phyloP scores from a whole-genome alignment of 2,888 invertebrate genomes.

The Cecidostiba fungosa region DNA sequence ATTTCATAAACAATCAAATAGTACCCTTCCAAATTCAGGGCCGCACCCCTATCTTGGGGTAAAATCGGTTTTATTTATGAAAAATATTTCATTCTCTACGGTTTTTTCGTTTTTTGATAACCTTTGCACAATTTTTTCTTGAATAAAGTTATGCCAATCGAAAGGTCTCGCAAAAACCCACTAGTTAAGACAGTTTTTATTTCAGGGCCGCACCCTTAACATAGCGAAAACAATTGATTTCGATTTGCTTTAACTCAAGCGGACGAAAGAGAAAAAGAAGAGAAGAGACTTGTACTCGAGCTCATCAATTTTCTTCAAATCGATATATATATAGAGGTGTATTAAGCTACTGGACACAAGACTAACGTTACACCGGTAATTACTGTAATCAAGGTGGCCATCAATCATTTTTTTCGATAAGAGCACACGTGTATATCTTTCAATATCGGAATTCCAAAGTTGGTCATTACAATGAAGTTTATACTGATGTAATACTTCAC shows the following conservation, averaged over 20 bases:
- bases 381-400: neutral
- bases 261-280: neutral
- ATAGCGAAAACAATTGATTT: no score
- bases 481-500: neutral
- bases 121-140: no score
- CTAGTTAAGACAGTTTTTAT: no score
- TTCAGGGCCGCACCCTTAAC: no score
- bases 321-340: neutral
- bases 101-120: no score
- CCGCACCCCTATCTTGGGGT: no score
- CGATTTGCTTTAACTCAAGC: neutral
- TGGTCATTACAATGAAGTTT: neutral
- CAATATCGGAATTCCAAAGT: neutral
- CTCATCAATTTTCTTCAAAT: conserved; percentile 3
- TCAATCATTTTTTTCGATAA: neutral
- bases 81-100: no score
- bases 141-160: no score
- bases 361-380: neutral
- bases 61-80: no score
- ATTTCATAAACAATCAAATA: no score
- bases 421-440: neutral
- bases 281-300: neutral
- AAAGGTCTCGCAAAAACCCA: no score
- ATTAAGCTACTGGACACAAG: neutral
- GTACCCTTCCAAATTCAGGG: no score